These are phyloP conservation scores for Macquaria ambigua DNA, from an alignment of 2,113 vertebrate species.

Conservation along the genomic window DNA sequence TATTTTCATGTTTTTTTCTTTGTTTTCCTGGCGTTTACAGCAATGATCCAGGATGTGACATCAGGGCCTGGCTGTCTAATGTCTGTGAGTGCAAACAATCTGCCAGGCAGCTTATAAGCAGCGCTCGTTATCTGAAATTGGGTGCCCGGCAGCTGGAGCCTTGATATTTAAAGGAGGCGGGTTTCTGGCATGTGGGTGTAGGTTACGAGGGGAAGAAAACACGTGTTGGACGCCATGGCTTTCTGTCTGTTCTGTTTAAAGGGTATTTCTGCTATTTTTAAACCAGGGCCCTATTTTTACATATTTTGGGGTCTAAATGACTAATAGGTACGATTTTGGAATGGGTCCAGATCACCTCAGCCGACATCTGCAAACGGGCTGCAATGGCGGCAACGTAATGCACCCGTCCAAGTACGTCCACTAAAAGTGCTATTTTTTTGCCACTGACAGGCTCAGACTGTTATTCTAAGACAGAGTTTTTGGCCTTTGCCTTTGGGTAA, in stretches of 20 bases:
- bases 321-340: no score
- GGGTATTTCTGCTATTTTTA: no score
- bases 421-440: no score
- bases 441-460: no score
- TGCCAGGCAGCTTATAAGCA: constrained; percentile 8
- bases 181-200: not conserved
- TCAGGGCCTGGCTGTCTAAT: constrained; percentile 22
- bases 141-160: constrained; percentile 43
- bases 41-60: constrained; percentile 53
- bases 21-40: constrained; percentile 34
- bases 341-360: no score
- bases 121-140: constrained; percentile 34
- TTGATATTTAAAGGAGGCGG: constrained; percentile 47
- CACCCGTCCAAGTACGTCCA: no score
- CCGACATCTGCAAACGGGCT: no score
- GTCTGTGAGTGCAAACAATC: constrained; percentile 55
- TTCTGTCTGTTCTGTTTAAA: not conserved
- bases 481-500: no score
- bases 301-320: no score
- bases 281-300: no score
- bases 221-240: not conserved
- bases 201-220: constrained; percentile 21
- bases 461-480: not conserved
- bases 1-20: constrained; percentile 26
- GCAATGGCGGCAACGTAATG: no score